These are phyloP conservation scores for Drosophila stalkeri DNA, from an alignment of 2,888 invertebrate species.

Conservation along the genomic window DNA sequence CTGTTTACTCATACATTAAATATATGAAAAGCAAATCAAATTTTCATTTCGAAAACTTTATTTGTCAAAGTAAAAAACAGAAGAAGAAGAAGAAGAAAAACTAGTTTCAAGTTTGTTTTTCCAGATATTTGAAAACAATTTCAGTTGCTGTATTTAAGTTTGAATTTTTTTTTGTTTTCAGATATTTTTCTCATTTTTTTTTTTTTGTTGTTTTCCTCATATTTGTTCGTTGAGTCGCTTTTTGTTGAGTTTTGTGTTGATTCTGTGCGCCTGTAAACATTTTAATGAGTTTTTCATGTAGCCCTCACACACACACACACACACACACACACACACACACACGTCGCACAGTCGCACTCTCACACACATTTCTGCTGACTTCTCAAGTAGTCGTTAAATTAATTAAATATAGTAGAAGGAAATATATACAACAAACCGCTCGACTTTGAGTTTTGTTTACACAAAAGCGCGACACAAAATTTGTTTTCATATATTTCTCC, in stretches of 20 bases:
- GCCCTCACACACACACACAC: slow-evolving; percentile 32
- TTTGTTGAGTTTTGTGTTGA: slow-evolving; percentile 64
- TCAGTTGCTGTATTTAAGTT: slow-evolving; percentile 55
- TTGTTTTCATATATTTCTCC: slow-evolving; percentile 7
- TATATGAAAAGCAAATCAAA: slow-evolving; percentile 61
- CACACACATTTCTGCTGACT: slow-evolving; percentile 58
- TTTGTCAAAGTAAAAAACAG: slow-evolving; percentile 18
- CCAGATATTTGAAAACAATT: slow-evolving; percentile 65
- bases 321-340: slow-evolving; percentile 12
- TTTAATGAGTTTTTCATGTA: slow-evolving; percentile 83
- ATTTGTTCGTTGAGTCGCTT: slow-evolving; percentile 42
- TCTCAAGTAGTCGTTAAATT: slow-evolving; percentile 83
- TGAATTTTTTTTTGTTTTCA: slow-evolving; percentile 24
- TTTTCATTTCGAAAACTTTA: slow-evolving; percentile 63
- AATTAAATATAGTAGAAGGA: slow-evolving; percentile 79
- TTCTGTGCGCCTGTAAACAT: slow-evolving; percentile 79
- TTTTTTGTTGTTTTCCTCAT: slow-evolving; percentile 19
- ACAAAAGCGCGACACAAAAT: slow-evolving; percentile 38
- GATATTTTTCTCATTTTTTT: slow-evolving; percentile 17
- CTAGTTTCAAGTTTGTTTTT: slow-evolving; percentile 23
- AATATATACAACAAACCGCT: slow-evolving; percentile 47
- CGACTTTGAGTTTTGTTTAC: slow-evolving; percentile 62
- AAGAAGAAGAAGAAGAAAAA: slow-evolving; percentile 4
- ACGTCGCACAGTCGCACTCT: too few species aligned
- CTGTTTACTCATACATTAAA: slow-evolving; percentile 54